Evolutionary conservation across 1,140 invertebrate species (phyloP).

Genomic region (Monochamus saltuarius): DNA sequence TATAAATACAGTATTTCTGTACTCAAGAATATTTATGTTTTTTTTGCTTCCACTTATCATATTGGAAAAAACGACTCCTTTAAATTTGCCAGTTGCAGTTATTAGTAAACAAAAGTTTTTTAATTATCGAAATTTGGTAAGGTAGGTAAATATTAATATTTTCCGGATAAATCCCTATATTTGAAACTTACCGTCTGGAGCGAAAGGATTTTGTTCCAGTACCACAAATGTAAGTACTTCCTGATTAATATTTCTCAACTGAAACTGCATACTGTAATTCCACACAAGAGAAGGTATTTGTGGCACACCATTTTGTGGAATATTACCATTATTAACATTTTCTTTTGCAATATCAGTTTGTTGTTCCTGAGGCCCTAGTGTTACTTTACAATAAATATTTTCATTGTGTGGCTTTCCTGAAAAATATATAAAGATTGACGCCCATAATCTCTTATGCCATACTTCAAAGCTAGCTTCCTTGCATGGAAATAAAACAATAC

Average conservation of each 20-base stretch:
- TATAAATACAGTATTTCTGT: too few species aligned
- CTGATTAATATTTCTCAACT: constrained; percentile 70
- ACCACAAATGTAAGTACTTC: constrained; percentile 77
- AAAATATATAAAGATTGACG: too few species aligned
- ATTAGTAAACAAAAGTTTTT: too few species aligned
- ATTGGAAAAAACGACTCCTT: too few species aligned
- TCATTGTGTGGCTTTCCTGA: constrained; percentile 44
- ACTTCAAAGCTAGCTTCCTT: too few species aligned
- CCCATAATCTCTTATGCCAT: too few species aligned
- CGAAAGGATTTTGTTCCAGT: constrained; percentile 76
- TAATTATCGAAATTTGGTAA: too few species aligned
- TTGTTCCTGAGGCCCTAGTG: constrained; percentile 75
- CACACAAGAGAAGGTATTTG: constrained; percentile 57
- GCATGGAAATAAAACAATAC: too few species aligned
- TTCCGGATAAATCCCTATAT: not conserved
- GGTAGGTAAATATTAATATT: too few species aligned
- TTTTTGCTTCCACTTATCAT: too few species aligned
- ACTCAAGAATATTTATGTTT: too few species aligned
- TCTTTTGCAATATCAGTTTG: constrained; percentile 66
- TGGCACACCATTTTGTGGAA: constrained; percentile 42
- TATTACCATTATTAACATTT: constrained; percentile 51
- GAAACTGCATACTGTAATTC: constrained; percentile 85
- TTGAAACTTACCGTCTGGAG: constrained; percentile 68
- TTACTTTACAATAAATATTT: constrained; percentile 78
- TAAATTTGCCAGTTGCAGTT: too few species aligned